phyloP scores from a whole-genome alignment of 2,113 vertebrate genomes.

The Bothrops jararaca region DNA sequence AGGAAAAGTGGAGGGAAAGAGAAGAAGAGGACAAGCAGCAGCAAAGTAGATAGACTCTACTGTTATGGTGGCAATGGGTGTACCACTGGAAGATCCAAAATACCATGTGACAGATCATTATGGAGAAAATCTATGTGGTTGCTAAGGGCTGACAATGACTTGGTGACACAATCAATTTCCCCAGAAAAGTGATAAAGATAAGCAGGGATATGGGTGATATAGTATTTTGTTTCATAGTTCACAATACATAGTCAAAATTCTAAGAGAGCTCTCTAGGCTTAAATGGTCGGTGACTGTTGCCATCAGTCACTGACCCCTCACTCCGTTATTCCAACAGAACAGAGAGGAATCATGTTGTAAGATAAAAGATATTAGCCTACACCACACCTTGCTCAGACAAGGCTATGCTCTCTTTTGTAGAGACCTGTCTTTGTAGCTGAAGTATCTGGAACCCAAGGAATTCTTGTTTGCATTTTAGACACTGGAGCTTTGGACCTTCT shows the following conservation, averaged over 20 bases:
- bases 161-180: neutral
- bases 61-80: neutral
- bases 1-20: neutral
- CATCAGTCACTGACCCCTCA: neutral
- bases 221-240: neutral
- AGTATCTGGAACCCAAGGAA: conserved; percentile 55
- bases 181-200: neutral
- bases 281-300: neutral
- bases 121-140: neutral
- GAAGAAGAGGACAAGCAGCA: neutral
- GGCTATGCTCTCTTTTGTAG: conserved; percentile 28
- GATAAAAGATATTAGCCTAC: neutral
- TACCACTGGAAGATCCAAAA: neutral
- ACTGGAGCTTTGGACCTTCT: conserved; percentile 68
- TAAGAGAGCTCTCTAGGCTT: neutral
- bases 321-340: neutral
- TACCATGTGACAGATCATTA: neutral
- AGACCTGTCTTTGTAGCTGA: conserved; percentile 34
- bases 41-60: neutral
- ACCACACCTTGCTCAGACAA: conserved; percentile 50
- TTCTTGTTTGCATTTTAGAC: conserved; percentile 82
- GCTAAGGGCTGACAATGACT: neutral
- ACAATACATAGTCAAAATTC: neutral
- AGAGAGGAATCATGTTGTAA: neutral
- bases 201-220: neutral